phyloP scores from a whole-genome alignment of 2,888 invertebrate genomes.

The Cerastoderma edule region DNA sequence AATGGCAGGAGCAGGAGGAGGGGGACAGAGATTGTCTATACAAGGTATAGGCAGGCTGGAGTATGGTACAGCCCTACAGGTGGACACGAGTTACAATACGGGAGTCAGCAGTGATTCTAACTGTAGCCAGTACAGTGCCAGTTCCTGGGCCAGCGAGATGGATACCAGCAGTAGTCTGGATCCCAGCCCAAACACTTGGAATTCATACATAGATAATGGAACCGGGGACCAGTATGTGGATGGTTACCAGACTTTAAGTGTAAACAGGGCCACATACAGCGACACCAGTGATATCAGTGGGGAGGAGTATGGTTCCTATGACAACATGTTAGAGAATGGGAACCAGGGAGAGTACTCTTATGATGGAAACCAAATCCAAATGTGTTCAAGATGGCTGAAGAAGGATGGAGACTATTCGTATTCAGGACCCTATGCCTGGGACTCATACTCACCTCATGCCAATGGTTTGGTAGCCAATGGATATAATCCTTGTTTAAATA shows the following conservation, averaged over 20 bases:
- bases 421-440: slow-evolving; percentile 4
- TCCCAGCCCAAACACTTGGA: slow-evolving; percentile 52
- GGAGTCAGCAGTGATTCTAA: slow-evolving; percentile 59
- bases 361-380: slow-evolving; percentile 38
- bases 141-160: slow-evolving; percentile 53
- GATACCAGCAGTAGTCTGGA: slow-evolving; percentile 60
- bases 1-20: background rate
- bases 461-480: slow-evolving; percentile 1
- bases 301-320: slow-evolving; percentile 38
- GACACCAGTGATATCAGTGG: slow-evolving; percentile 57
- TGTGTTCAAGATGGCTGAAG: slow-evolving; percentile 26
- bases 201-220: slow-evolving; percentile 41
- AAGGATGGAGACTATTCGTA: slow-evolving; percentile 6
- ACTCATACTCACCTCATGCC: too few relatives aligned
- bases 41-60: slow-evolving; percentile 24
- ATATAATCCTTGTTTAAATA: slow-evolving; percentile 2
- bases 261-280: slow-evolving; percentile 31
- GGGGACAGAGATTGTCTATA: background rate
- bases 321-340: slow-evolving; percentile 11
- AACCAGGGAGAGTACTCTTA: slow-evolving; percentile 5
- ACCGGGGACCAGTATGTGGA: slow-evolving; percentile 1
- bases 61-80: slow-evolving; percentile 50
- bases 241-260: background rate
- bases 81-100: slow-evolving; percentile 52
- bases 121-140: slow-evolving; percentile 56